phyloP scores from a whole-genome alignment of 2,797 vertebrate genomes.

The Tiaroga cobitis region DNA sequence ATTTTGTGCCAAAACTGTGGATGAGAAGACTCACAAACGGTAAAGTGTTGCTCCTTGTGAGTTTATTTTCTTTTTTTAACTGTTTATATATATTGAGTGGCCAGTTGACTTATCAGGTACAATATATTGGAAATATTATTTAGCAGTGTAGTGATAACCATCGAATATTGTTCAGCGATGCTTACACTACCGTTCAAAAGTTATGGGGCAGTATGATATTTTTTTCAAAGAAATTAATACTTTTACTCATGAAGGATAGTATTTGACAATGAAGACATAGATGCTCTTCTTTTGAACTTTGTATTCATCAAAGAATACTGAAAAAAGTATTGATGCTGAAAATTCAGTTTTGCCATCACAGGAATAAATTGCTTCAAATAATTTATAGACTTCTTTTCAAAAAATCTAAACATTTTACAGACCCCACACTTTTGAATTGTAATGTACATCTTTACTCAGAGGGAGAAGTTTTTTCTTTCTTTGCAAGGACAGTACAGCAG shows the following conservation, averaged over 20 bases:
- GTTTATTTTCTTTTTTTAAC: constrained; percentile 20
- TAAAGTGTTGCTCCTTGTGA: constrained; percentile 48
- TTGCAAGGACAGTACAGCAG: neutral
- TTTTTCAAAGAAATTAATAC: neutral
- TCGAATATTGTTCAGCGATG: no score
- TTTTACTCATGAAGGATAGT: neutral
- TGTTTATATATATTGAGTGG: constrained; percentile 14
- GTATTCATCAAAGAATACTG: no score
- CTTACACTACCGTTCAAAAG: neutral
- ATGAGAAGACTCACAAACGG: constrained; percentile 87
- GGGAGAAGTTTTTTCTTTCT: neutral
- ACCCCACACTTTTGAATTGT: neutral
- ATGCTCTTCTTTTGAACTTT: no score
- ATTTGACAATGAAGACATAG: no score
- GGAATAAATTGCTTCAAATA: neutral
- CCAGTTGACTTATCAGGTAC: constrained; percentile 2
- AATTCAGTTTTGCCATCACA: neutral
- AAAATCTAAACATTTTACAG: neutral
- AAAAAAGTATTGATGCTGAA: no score
- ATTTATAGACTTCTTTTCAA: neutral
- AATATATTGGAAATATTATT: neutral
- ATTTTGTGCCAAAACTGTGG: constrained; percentile 81
- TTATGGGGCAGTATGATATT: neutral
- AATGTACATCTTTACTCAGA: neutral
- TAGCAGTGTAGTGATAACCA: no score